Evolutionary conservation across 1,140 invertebrate species (phyloP).

Genomic region (Drosophila tsacasi): DNA sequence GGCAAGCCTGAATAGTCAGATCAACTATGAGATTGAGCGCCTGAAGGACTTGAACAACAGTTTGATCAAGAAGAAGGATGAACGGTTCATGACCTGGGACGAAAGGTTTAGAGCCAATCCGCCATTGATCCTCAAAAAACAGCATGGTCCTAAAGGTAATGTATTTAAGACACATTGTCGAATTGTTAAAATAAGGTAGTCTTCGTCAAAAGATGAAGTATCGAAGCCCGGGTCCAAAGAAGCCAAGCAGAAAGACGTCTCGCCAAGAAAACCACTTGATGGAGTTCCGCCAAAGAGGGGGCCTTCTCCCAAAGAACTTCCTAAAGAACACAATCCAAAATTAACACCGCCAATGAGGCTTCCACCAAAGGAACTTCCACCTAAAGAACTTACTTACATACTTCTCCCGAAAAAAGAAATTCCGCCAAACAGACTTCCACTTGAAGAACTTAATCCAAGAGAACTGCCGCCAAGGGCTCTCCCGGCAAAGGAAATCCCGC

Average conservation of each 20-base stretch:
- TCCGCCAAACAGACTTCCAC: neutral
- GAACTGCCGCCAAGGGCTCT: neutral
- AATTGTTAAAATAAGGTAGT: neutral
- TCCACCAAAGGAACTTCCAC: neutral
- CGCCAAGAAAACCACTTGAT: neutral
- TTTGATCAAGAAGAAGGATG: neutral
- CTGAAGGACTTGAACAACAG: slow-evolving; percentile 34
- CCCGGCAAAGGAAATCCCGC: neutral
- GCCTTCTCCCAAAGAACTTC: neutral
- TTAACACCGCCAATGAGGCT: neutral
- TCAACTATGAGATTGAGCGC: slow-evolving; percentile 45
- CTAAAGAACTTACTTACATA: neutral
- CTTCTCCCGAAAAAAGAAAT: neutral
- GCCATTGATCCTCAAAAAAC: neutral
- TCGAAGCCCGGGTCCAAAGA: too few relatives aligned
- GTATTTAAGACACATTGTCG: neutral
- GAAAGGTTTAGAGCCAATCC: slow-evolving; percentile 15
- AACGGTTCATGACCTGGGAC: neutral
- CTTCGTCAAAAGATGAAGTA: neutral
- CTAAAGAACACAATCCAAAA: neutral
- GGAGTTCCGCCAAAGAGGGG: too few relatives aligned
- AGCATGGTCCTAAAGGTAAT: neutral
- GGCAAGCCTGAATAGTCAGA: slow-evolving; percentile 24
- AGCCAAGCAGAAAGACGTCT: neutral
- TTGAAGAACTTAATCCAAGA: neutral